Evolutionary conservation across 2,113 vertebrate genomes (phyloP), one percentile per base, ranked within the genome.

Genomic region (Reinhardtius hippoglossoides): DNA sequence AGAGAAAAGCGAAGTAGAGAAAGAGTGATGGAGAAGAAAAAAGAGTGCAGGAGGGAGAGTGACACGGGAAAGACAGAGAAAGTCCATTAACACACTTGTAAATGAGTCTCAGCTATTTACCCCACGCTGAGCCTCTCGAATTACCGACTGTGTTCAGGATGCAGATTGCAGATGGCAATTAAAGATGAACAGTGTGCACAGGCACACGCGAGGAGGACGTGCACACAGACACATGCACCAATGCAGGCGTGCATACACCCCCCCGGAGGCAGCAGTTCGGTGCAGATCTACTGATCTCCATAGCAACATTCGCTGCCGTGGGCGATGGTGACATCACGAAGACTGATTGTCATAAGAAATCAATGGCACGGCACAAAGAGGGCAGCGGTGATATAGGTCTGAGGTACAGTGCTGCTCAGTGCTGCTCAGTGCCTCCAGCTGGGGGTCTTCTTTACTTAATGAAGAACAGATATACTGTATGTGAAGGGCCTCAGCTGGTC

Each of bases 131-230:
- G 91, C 77, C 80, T 78, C 79, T 90, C 24, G 24, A 90, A 89
- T 91, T 91, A 90, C 90, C 44, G 85, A 78, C 89, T 89, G 87
- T 76, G 86, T 86, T 82, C 87, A 82, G 85, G 87, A 90, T 87
- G 87, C 87, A 92, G 83, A 85, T 86, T 88, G 89, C 85, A 85
- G 89, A 92, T 88, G 84, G 88, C 91, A 93, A 92, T 92, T 92
- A 92, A 90, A 89, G 85, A 91, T 79, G 88, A 90, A 67, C 81
- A 52, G 59, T 67, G 78, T 67, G 71, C 81, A 68, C 70, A 87
- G 12, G 71, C 68, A 73, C 66, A 76, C 31, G 20, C 20, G 21
- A 5, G 37, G 46, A 15, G 1, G 15, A 74, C 20, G 18, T 24
- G 14, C 70, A 44, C 67, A 24, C 76, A 18, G 5, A 24, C 58